Evolutionary conservation across 1,140 invertebrate genomes (phyloP).

Genomic region (Stegodyphus mimosarum): DNA sequence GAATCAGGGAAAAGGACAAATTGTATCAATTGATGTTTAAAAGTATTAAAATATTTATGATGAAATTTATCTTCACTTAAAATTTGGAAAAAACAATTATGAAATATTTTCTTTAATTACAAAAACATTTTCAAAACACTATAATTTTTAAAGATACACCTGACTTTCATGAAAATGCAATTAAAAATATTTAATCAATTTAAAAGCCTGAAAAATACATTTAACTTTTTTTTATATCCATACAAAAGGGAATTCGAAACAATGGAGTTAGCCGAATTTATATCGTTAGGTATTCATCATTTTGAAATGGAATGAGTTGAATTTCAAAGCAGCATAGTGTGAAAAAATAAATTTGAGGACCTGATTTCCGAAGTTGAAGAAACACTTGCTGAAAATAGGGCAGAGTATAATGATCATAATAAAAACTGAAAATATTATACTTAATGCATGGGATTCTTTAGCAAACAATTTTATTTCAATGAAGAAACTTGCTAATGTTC

Average conservation of each 20-base stretch:
- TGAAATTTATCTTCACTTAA: neutral
- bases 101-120: constrained; percentile 17
- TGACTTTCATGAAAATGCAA: constrained; percentile 1
- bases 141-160: constrained; percentile 4
- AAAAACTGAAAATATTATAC: constrained; percentile 37
- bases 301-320: constrained; percentile 19
- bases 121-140: constrained; percentile 20
- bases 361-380: neutral
- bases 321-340: constrained; percentile 20
- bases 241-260: too few species aligned
- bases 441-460: constrained; percentile 9
- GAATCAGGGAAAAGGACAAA: neutral
- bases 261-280: neutral
- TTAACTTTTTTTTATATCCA: neutral
- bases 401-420: constrained; percentile 13
- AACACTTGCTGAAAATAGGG: constrained; percentile 3
- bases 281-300: neutral
- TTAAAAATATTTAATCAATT: constrained; percentile 10
- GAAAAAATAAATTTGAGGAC: constrained; percentile 11
- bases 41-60: constrained; percentile 38
- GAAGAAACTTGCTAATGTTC: constrained; percentile 12
- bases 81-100: constrained; percentile 17
- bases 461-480: constrained; percentile 16
- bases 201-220: neutral
- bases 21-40: constrained; percentile 5